Conservation (phyloP, 2,888 invertebrate species). For the Glaucopsyche alexis region DNA sequence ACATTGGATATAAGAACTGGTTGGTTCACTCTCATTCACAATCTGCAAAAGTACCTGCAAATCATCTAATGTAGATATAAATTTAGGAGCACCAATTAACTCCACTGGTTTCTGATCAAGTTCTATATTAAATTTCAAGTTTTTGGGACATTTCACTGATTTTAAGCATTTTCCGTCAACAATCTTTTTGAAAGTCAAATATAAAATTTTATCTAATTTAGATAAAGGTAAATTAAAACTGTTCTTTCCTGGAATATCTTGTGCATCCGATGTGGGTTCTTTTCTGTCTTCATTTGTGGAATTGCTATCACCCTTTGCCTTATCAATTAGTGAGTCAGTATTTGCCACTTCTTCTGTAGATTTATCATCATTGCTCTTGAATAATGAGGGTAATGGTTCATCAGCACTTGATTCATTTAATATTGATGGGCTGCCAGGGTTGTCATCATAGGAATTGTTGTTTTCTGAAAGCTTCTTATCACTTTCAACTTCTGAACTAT, state of each 20-base stretch:
- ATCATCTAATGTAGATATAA: slow-evolving; percentile 69
- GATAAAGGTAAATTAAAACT: slow-evolving; percentile 38
- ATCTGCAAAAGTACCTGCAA: slow-evolving; percentile 73
- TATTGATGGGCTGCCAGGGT: slow-evolving; percentile 68
- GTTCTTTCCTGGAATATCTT: slow-evolving; percentile 36
- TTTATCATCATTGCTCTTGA: not conserved
- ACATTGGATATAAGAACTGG: slow-evolving; percentile 53
- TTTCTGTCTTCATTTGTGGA: not conserved
- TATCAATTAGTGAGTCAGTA: not conserved
- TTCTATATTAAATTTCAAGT: slow-evolving; percentile 67
- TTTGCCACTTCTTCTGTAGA: not conserved
- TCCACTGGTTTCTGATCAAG: slow-evolving; percentile 66
- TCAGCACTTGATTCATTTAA: slow-evolving; percentile 67
- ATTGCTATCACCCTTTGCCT: not conserved
- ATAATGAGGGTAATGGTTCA: slow-evolving; percentile 53
- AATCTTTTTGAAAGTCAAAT: slow-evolving; percentile 67
- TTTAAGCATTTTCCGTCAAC: slow-evolving; percentile 58
- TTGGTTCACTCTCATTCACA: slow-evolving; percentile 69
- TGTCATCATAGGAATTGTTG: slow-evolving; percentile 46
- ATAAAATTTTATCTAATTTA: slow-evolving; percentile 50
- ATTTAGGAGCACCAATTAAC: slow-evolving; percentile 73
- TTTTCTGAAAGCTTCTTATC: slow-evolving; percentile 25
- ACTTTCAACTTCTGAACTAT: slow-evolving; percentile 49
- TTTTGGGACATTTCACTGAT: slow-evolving; percentile 68
- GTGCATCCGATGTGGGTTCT: slow-evolving; percentile 26